Base-by-base conservation (phyloP, 1,140 invertebrate species). In the Globodera ellingtonae region DNA sequence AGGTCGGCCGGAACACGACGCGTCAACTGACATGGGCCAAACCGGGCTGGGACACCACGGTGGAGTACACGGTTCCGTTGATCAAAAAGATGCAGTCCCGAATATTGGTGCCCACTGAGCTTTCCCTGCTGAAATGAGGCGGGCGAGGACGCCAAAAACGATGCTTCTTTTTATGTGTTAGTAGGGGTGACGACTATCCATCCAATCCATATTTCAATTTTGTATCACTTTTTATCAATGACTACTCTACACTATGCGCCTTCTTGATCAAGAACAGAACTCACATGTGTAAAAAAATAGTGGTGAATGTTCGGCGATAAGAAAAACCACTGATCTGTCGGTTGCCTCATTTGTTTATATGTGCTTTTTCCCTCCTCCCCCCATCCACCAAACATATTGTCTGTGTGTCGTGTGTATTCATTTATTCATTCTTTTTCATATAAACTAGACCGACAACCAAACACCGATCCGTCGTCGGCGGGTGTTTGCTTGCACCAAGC, bases 81-180 rank as follows among this genome's bases (percentile, higher is more conserved):
- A 89, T 89, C 79, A 87, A 89, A 66, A 86, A 87, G 77, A 89
- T 89, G 87, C 81, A 89, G 65, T 89, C 87, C 15, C 85, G 86
- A 76, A 89, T 89, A 35, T 65, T 89, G 47, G 81, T 86, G 8
- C 88, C 87, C 18, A 89, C 86, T 48, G 78, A 84, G 72, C 82
- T 85, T 56, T 89, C 87, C 3, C 81, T 88, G 70, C 84, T 88
- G 5, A 78, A 88, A 72, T 88, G 80, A 79, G 50, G 47, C 35
- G 47, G 7, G 52, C 6, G 52, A 15, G 52, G 52, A 9, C 44
- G 47, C 18, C 18, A 24, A 35, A 76, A 62, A 65, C n/a, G 59
- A 13, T 21, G 13, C n/a, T 65, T 65, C 59, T 65, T 65, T 65
- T 65, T 15, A 15, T 15, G 13, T 65, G 3, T 3, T 65, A 65